phyloP scores from a whole-genome alignment of 2,888 invertebrate species.

The Formica aserva region DNA sequence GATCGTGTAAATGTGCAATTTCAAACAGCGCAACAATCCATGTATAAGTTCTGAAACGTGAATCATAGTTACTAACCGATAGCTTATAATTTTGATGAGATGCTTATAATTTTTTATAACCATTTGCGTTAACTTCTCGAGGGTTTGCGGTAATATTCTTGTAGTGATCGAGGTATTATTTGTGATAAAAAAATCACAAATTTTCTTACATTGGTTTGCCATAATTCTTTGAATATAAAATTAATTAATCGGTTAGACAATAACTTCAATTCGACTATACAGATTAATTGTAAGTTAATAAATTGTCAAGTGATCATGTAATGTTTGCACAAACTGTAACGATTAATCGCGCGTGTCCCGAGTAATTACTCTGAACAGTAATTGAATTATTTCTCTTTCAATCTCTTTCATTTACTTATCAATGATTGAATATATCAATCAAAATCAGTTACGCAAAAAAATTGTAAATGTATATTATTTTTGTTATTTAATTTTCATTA shows the following conservation, averaged over 20 bases:
- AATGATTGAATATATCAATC: conserved; percentile 4
- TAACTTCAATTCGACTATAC: background rate
- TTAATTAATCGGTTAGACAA: background rate
- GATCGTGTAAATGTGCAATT: conserved; percentile 26
- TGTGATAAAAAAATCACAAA: background rate
- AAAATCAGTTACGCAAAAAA: conserved; percentile 8
- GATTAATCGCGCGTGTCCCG: conserved; percentile 9
- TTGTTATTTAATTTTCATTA: background rate
- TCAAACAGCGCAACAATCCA: background rate
- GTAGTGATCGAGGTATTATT: background rate
- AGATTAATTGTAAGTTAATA: conserved; percentile 8
- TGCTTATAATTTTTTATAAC: conserved; percentile 5
- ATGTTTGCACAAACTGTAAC: conserved; percentile 2
- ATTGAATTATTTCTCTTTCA: conserved; percentile 18
- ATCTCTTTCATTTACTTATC: conserved; percentile 28
- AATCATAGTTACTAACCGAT: background rate
- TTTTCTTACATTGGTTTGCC: background rate
- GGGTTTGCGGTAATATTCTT: background rate
- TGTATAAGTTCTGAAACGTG: background rate
- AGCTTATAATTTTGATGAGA: no score
- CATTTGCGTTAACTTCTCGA: background rate
- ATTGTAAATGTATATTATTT: background rate
- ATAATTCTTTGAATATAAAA: background rate
- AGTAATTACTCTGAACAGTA: conserved; percentile 21
- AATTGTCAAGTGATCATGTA: conserved; percentile 2